Percentiles rank a stretch among this genome's conserved stretches.
Conservation (phyloP, 2,888 invertebrate species). For the Bellardia pandia region DNA sequence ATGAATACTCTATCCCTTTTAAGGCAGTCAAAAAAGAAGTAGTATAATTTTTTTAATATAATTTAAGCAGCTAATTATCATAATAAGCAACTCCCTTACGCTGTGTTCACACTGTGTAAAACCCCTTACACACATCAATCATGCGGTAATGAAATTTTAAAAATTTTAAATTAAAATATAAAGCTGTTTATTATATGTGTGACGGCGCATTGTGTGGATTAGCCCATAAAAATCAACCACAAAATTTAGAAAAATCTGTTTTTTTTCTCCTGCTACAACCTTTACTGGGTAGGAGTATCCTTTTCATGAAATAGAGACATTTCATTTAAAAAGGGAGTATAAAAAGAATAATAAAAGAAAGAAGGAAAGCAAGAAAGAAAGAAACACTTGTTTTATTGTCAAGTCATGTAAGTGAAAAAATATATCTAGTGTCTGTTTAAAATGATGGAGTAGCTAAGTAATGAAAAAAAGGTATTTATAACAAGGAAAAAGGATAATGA, state of each 20-base stretch:
- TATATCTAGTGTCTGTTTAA: conserved; percentile 39
- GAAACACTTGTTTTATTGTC: conserved; percentile 69
- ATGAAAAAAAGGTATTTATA: background rate
- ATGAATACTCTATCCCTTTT: background rate
- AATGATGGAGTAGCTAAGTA: conserved; percentile 53
- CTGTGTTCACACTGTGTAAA: background rate
- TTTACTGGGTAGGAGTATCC: background rate
- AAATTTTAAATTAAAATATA: conserved; percentile 40
- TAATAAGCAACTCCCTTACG: conserved; percentile 12
- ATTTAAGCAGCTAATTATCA: conserved; percentile 27
- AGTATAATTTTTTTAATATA: background rate
- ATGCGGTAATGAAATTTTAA: conserved; percentile 41
- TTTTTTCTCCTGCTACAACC: background rate
- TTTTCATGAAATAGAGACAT: conserved; percentile 29
- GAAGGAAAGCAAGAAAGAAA: background rate
- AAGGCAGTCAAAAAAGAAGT: no score
- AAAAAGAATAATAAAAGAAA: background rate
- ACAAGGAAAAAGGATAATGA: background rate
- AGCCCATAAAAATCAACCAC: conserved; percentile 55
- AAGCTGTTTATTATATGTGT: conserved; percentile 51
- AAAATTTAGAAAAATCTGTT: conserved; percentile 32
- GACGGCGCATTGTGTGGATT: conserved; percentile 23
- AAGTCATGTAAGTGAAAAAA: conserved; percentile 60
- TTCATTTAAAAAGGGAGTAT: conserved; percentile 28
- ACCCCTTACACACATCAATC: conserved; percentile 47